Conservation (phyloP, 2,888 invertebrate species). For the Craniophora ligustri region DNA sequence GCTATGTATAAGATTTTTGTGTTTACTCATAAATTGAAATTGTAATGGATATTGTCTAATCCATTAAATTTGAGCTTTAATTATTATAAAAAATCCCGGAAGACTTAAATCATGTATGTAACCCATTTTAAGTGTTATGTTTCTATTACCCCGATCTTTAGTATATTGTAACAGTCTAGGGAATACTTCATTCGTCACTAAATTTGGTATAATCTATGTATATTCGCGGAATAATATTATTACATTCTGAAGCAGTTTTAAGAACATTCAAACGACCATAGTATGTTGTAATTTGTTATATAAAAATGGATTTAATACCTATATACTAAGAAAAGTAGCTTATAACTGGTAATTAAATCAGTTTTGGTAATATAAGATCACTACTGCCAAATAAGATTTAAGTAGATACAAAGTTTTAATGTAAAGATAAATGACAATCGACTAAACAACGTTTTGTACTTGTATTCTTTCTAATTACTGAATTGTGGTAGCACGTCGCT, state of each 20-base stretch:
- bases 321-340: slow-evolving; percentile 75
- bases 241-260: slow-evolving; percentile 63
- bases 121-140: slow-evolving; percentile 63
- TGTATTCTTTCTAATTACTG: slow-evolving; percentile 69
- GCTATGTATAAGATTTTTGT: slow-evolving; percentile 71
- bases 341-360: slow-evolving; percentile 73
- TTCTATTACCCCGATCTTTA: slow-evolving; percentile 53
- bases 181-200: slow-evolving; percentile 67
- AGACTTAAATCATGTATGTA: slow-evolving; percentile 69
- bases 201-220: slow-evolving; percentile 69
- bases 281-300: slow-evolving; percentile 79
- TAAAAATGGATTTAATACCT: slow-evolving; percentile 75
- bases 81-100: slow-evolving; percentile 83
- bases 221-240: slow-evolving; percentile 66
- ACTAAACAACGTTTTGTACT: slow-evolving; percentile 80
- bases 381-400: slow-evolving; percentile 85
- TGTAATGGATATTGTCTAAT: slow-evolving; percentile 72
- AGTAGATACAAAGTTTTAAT: slow-evolving; percentile 84
- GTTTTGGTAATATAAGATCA: slow-evolving; percentile 79
- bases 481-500: slow-evolving; percentile 59
- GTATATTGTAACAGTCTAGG: slow-evolving; percentile 64
- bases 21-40: slow-evolving; percentile 70
- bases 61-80: slow-evolving; percentile 87
- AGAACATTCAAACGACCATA: slow-evolving; percentile 71
- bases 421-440: slow-evolving; percentile 74